These are phyloP conservation scores for Apostichopus californicus DNA, from an alignment of 35 echinoderm and acorn worm genomes.

Conservation along the genomic window DNA sequence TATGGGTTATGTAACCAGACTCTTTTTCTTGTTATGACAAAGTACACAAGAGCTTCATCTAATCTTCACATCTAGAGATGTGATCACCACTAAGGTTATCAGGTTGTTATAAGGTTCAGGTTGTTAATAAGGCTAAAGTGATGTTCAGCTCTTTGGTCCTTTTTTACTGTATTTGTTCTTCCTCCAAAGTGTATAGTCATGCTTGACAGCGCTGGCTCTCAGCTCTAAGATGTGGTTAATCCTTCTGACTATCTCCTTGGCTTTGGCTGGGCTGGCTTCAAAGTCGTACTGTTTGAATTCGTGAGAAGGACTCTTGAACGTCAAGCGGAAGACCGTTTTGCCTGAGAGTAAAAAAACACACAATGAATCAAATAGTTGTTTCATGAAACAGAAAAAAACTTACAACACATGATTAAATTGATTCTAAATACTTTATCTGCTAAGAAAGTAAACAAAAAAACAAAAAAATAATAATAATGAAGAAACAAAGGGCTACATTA, in stretches of 20 bases:
- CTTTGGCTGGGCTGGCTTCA: constrained; percentile 70
- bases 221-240: constrained; percentile 95
- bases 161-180: constrained; percentile 69
- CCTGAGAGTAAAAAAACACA: constrained; percentile 51
- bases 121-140: too few species aligned
- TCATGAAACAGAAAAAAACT: background rate
- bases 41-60: too few species aligned
- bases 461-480: too few species aligned
- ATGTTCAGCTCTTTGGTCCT: constrained; percentile 4
- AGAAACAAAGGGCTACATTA: too few species aligned
- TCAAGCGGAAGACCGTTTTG: constrained; percentile 86
- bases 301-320: constrained; percentile 72
- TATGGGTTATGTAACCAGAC: too few species aligned
- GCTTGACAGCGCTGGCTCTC: constrained; percentile 81
- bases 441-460: too few species aligned
- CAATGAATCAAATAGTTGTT: background rate
- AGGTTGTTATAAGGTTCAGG: too few species aligned
- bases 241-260: constrained; percentile 84
- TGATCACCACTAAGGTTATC: too few species aligned
- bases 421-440: too few species aligned
- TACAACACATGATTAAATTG: too few species aligned
- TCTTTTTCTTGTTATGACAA: too few species aligned
- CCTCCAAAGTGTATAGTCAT: constrained; percentile 86
- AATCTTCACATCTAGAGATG: too few species aligned
- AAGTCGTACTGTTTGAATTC: constrained; percentile 99